Conservation (phyloP, 2,888 invertebrate species). For the Blastobasis lacticolella region DNA sequence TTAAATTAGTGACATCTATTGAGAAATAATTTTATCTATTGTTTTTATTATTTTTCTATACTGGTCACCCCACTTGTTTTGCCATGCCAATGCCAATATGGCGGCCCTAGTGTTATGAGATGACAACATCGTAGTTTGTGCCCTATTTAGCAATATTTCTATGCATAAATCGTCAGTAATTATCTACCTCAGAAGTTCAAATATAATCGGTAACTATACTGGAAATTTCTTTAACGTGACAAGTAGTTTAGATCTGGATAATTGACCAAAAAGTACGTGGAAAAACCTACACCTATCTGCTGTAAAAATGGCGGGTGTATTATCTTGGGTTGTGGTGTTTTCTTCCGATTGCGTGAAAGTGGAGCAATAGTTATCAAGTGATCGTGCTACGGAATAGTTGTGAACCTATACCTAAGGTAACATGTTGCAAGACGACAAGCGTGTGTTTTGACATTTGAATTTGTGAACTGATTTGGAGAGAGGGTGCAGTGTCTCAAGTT, state of each 20-base stretch:
- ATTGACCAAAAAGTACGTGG: constrained; percentile 42
- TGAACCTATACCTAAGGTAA: constrained; percentile 14
- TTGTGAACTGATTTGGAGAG: constrained; percentile 41
- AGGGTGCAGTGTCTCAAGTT: constrained; percentile 60
- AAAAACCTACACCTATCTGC: constrained; percentile 58
- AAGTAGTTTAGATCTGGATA: constrained; percentile 22
- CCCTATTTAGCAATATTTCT: constrained; percentile 53
- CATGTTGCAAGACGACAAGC: constrained; percentile 39
- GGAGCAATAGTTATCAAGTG: constrained; percentile 35
- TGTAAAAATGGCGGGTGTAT: constrained; percentile 74
- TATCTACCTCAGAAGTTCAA: constrained; percentile 60
- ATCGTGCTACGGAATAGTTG: constrained; percentile 22
- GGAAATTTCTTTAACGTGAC: constrained; percentile 33
- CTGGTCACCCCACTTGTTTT: background rate
- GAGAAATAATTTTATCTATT: background rate
- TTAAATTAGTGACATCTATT: background rate
- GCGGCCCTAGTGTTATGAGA: constrained; percentile 71
- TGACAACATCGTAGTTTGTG: constrained; percentile 75
- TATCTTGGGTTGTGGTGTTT: constrained; percentile 66
- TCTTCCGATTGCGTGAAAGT: constrained; percentile 56
- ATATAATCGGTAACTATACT: constrained; percentile 43
- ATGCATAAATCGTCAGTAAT: constrained; percentile 41
- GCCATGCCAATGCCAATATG: constrained; percentile 49
- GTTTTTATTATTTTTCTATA: background rate
- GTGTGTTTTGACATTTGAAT: constrained; percentile 49